A percentile compares a stretch with the other conserved stretches of the same genome.
Conservation (phyloP, 2,888 invertebrate genomes). For the Mesorhabditis spiculigera region DNA sequence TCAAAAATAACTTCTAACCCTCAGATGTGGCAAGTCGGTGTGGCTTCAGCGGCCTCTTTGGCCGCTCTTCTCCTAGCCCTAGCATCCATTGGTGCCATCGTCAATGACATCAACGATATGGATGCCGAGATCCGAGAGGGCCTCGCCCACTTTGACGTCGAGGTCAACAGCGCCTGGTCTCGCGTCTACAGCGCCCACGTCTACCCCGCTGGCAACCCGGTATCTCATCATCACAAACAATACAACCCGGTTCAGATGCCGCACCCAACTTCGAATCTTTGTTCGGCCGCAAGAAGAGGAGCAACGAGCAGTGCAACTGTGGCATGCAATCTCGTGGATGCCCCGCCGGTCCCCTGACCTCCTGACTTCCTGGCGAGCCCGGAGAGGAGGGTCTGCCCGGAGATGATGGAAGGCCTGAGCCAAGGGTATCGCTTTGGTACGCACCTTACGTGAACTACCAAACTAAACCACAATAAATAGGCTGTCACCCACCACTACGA, state of each 20-base stretch:
- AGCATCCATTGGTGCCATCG: background rate
- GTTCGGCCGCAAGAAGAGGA: constrained; percentile 29
- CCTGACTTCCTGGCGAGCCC: constrained; percentile 22
- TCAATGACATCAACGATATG: background rate
- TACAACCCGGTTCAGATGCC: constrained; percentile 9
- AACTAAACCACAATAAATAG: background rate
- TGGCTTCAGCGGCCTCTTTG: constrained; percentile 6
- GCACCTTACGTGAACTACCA: background rate
- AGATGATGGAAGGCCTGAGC: constrained; percentile 17
- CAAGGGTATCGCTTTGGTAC: constrained; percentile 8
- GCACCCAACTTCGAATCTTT: constrained; percentile 24
- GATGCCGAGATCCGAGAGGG: background rate
- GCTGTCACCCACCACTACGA: background rate
- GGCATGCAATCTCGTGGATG: constrained; percentile 25
- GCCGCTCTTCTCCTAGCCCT: background rate
- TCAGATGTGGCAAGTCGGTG: background rate
- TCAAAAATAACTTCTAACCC: background rate
- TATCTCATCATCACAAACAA: no score
- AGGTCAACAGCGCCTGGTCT: constrained; percentile 29
- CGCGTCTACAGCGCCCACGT: constrained; percentile 22
- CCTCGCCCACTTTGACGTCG: constrained; percentile 16
- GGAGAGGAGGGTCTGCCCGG: constrained; percentile 24
- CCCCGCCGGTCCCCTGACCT: constrained; percentile 25
- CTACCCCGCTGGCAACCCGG: constrained; percentile 22
- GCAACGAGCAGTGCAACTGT: constrained; percentile 27